Evolutionary conservation across 1,140 invertebrate species (phyloP).

Genomic region (Trialeurodes vaporariorum): DNA sequence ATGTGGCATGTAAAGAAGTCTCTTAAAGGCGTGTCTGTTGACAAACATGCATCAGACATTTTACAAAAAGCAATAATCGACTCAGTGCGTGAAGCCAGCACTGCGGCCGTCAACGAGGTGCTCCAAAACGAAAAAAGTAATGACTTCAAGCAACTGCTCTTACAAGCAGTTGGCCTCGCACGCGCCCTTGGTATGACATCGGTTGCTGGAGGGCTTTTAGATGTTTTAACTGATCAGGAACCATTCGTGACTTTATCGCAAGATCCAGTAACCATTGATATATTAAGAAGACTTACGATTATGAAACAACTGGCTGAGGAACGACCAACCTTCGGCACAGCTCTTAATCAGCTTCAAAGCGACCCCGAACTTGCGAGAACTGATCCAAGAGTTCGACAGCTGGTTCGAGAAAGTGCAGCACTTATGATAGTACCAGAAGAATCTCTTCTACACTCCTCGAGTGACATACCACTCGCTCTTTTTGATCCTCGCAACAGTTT

Average conservation of each 20-base stretch:
- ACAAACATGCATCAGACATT: conserved; percentile 46
- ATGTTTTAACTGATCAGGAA: conserved; percentile 46
- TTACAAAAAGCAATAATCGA: conserved; percentile 49
- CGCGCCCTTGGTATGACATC: conserved; percentile 52
- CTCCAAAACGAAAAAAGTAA: conserved; percentile 39
- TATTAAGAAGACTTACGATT: conserved; percentile 55
- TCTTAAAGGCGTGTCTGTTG: conserved; percentile 40
- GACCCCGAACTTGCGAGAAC: conserved; percentile 50
- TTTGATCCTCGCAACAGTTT: conserved; percentile 52
- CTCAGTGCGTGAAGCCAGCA: conserved; percentile 45
- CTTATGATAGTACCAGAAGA: conserved; percentile 53
- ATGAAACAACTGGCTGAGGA: conserved; percentile 58
- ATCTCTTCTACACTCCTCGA: conserved; percentile 43
- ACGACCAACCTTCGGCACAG: conserved; percentile 45
- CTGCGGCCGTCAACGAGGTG: conserved; percentile 40
- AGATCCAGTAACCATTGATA: conserved; percentile 48
- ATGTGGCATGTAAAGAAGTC: conserved; percentile 26
- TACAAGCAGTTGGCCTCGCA: conserved; percentile 56
- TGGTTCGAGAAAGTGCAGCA: conserved; percentile 55
- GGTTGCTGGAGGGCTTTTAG: conserved; percentile 43
- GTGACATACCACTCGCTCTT: conserved; percentile 49
- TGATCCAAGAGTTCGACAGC: conserved; percentile 51
- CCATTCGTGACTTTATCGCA: conserved; percentile 42
- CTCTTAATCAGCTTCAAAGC: conserved; percentile 45
- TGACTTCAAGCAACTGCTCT: conserved; percentile 41